A percentile compares a stretch with the other conserved stretches of the same genome.
phyloP scores from a whole-genome alignment of 2,113 vertebrate species.

The Vulpes lagopus region DNA sequence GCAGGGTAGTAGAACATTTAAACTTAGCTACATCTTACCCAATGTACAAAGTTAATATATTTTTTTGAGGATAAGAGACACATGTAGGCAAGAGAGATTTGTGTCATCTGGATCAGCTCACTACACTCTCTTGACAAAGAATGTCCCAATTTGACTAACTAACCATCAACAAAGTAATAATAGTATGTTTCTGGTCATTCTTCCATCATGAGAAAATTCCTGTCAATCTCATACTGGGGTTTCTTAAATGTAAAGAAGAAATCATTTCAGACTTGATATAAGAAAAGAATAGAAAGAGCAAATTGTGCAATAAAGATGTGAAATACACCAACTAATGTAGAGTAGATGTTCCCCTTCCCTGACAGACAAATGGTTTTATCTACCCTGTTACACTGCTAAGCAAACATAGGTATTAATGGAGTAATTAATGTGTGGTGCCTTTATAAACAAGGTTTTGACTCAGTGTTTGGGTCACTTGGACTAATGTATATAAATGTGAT shows the following conservation, averaged over 20 bases:
- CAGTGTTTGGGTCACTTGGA: not conserved
- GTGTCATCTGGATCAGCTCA: constrained; percentile 16
- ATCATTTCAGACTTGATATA: constrained; percentile 26
- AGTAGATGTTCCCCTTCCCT: not conserved
- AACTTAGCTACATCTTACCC: constrained; percentile 6
- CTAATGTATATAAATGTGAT: constrained; percentile 7
- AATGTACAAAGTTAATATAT: not conserved
- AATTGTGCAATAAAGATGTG: not conserved
- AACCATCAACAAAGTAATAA: not conserved
- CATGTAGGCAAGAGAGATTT: not conserved
- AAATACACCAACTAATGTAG: not conserved
- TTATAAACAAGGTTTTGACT: not conserved
- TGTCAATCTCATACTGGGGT: not conserved
- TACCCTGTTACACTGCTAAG: not conserved
- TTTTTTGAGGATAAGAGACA: not conserved
- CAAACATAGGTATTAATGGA: not conserved
- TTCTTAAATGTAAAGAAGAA: constrained; percentile 36
- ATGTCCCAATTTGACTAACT: not conserved
- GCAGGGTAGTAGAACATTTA: not conserved
- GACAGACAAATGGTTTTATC: not conserved
- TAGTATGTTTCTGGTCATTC: not conserved
- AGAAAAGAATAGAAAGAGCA: constrained; percentile 39
- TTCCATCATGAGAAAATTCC: not conserved
- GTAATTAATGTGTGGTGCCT: not conserved
- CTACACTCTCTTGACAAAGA: constrained; percentile 36